Conservation (phyloP, 2,113 vertebrate species). For the Rhipidura dahli region DNA sequence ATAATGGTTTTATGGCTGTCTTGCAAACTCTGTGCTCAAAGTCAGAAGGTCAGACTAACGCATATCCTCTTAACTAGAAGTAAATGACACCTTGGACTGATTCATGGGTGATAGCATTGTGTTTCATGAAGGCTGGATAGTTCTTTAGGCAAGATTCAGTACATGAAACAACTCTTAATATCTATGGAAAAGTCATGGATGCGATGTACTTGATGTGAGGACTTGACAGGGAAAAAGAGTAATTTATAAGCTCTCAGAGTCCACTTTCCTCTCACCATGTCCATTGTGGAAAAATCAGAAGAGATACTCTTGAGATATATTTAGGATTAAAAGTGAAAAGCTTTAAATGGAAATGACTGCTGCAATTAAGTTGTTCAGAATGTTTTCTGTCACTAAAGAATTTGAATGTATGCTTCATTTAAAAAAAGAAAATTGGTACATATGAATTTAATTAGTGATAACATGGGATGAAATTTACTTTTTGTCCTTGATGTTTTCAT, state of each 20-base stretch:
- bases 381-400: constrained; percentile 7
- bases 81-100: neutral
- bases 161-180: neutral
- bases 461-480: neutral
- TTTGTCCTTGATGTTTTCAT: neutral
- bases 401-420: neutral
- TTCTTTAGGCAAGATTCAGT: neutral
- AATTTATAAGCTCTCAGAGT: neutral
- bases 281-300: neutral
- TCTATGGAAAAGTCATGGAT: neutral
- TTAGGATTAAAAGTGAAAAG: neutral
- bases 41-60: neutral
- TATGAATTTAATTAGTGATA: neutral
- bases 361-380: neutral
- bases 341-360: neutral
- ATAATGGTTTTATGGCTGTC: neutral
- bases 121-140: neutral
- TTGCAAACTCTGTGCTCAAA: neutral
- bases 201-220: neutral
- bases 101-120: neutral
- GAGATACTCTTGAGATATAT: neutral
- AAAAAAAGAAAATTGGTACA: neutral
- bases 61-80: neutral
- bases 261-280: neutral
- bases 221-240: neutral